Conservation (phyloP, 1,140 invertebrate genomes). For the Drosophila bocqueti region DNA sequence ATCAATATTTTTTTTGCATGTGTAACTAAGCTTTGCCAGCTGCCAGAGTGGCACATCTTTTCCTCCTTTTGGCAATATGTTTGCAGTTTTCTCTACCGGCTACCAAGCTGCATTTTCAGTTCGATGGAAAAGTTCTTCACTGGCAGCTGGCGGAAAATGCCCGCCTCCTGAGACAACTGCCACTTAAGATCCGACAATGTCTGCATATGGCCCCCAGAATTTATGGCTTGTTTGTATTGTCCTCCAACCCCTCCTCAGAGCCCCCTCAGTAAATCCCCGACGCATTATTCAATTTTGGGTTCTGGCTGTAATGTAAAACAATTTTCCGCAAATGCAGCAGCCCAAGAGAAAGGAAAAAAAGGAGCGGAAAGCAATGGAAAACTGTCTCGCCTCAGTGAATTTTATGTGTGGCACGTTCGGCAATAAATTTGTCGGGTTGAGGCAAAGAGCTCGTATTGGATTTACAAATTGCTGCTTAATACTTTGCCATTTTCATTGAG, state of each 20-base stretch:
- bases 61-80: slow-evolving; percentile 14
- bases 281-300: slow-evolving; percentile 70
- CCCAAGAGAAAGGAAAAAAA: slow-evolving; percentile 8
- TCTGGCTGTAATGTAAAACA: slow-evolving; percentile 53
- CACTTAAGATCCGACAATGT: slow-evolving; percentile 42
- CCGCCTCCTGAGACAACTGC: slow-evolving; percentile 11
- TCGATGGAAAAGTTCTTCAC: slow-evolving; percentile 9
- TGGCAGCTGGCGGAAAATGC: slow-evolving; percentile 14
- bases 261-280: slow-evolving; percentile 26
- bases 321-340: slow-evolving; percentile 52
- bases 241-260: background rate
- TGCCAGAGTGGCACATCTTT: slow-evolving; percentile 1
- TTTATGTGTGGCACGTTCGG: slow-evolving; percentile 72
- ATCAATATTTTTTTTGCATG: slow-evolving; percentile 3
- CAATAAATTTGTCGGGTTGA: slow-evolving; percentile 61
- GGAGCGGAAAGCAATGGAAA: slow-evolving; percentile 16
- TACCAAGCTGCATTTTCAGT: slow-evolving; percentile 24
- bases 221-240: slow-evolving; percentile 56
- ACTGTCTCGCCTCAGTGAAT: slow-evolving; percentile 63
- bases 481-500: slow-evolving; percentile 31
- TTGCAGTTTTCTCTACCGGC: slow-evolving; percentile 11
- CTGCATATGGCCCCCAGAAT: slow-evolving; percentile 52
- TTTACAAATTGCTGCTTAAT: slow-evolving; percentile 68
- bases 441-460: slow-evolving; percentile 43
- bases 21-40: slow-evolving; percentile 21